These are phyloP conservation scores for Temnothorax unifasciatus DNA, from an alignment of 2,888 invertebrate genomes.

Conservation along the genomic window DNA sequence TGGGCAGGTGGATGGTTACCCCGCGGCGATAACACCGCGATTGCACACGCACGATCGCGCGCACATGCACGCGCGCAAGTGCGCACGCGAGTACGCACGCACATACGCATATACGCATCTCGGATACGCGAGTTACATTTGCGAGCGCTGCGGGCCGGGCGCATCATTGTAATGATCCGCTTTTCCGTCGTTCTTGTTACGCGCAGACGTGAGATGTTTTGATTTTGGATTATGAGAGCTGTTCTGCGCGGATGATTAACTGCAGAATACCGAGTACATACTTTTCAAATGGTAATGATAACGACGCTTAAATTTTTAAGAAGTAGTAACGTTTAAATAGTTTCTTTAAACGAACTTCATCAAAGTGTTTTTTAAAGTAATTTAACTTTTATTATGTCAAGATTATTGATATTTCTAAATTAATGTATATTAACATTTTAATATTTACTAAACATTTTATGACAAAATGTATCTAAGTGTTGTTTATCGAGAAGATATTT, in stretches of 20 bases:
- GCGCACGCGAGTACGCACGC: conserved; percentile 13
- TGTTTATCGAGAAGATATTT: neutral
- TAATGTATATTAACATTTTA: neutral
- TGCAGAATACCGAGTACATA: neutral
- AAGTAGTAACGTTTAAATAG: neutral
- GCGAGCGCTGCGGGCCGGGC: conserved; percentile 24
- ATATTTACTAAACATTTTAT: neutral
- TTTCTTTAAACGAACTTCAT: neutral
- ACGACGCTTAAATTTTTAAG: neutral
- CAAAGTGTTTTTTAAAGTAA: neutral
- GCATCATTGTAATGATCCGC: conserved; percentile 57
- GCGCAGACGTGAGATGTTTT: conserved; percentile 51
- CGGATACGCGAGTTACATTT: conserved; percentile 36
- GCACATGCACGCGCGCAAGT: conserved; percentile 22
- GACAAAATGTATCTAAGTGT: neutral
- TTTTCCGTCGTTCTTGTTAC: conserved; percentile 54
- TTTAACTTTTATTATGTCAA: neutral
- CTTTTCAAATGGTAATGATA: neutral
- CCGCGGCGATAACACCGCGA: conserved; percentile 80
- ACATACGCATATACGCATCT: neutral
- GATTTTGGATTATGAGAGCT: conserved; percentile 44
- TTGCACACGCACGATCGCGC: conserved; percentile 67
- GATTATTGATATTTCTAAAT: neutral
- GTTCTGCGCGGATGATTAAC: conserved; percentile 36
- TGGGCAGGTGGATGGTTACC: conserved; percentile 83